Percentiles rank a stretch among this genome's conserved stretches.
These are phyloP conservation scores for Thelaira solivaga DNA, from an alignment of 2,888 invertebrate genomes.

Conservation along the genomic window DNA sequence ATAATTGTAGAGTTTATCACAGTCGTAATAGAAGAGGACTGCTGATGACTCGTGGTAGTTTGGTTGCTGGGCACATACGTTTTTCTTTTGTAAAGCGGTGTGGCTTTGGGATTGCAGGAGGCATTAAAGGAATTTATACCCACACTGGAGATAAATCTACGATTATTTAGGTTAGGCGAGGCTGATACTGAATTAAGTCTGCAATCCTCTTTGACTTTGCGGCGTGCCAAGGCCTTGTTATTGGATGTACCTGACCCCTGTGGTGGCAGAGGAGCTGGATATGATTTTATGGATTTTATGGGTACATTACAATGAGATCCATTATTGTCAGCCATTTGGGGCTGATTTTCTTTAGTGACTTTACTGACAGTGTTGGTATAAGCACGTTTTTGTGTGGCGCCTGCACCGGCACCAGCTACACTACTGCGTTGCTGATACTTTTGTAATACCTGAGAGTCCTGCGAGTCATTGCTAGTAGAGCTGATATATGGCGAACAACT, in stretches of 20 bases:
- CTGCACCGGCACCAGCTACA: slow-evolving; percentile 47
- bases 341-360: slow-evolving; percentile 74
- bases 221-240: slow-evolving; percentile 63
- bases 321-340: slow-evolving; percentile 61
- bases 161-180: slow-evolving; percentile 67
- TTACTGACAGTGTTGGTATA: slow-evolving; percentile 70
- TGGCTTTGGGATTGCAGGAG: slow-evolving; percentile 48
- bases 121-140: slow-evolving; percentile 59
- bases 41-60: background rate
- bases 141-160: slow-evolving; percentile 58
- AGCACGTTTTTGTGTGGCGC: slow-evolving; percentile 73
- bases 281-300: slow-evolving; percentile 67
- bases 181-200: slow-evolving; percentile 68
- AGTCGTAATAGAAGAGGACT: background rate
- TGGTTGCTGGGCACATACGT: slow-evolving; percentile 12
- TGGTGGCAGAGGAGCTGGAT: slow-evolving; percentile 70
- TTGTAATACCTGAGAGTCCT: slow-evolving; percentile 68
- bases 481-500: slow-evolving; percentile 66
- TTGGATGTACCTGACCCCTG: slow-evolving; percentile 64
- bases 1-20: background rate
- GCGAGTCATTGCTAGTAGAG: slow-evolving; percentile 67
- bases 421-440: slow-evolving; percentile 66
- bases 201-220: slow-evolving; percentile 69
- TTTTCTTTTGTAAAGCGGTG: slow-evolving; percentile 58
- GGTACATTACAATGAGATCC: slow-evolving; percentile 49